These are phyloP conservation scores for Passer domesticus DNA, from an alignment of 2,113 vertebrate species.

Conservation along the genomic window DNA sequence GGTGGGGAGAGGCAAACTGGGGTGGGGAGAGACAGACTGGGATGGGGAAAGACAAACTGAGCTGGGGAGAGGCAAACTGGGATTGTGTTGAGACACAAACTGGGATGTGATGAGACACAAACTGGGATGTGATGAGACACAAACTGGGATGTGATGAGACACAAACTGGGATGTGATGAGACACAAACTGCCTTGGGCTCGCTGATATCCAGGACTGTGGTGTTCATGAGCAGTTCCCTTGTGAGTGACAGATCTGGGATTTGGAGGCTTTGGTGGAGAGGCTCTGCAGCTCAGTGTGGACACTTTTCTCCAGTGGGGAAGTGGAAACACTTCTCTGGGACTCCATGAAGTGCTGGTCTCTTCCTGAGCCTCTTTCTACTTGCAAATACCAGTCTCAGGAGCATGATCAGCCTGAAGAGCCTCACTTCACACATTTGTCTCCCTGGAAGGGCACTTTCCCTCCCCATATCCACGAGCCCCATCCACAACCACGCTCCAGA, in stretches of 20 bases:
- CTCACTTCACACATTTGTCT: background rate
- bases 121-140: background rate
- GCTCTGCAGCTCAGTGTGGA: background rate
- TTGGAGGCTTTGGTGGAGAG: background rate
- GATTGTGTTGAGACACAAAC: background rate
- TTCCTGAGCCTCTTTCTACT: background rate
- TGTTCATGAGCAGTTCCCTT: fast-evolving
- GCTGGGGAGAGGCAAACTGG: too few species aligned
- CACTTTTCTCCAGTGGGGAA: background rate
- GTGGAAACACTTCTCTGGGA: background rate
- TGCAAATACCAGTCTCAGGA: background rate
- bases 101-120: background rate
- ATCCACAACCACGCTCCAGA: background rate
- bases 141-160: background rate
- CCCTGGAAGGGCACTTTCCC: background rate
- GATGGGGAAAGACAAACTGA: too few species aligned
- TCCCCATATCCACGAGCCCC: background rate
- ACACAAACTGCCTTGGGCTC: background rate
- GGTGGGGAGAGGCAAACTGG: background rate
- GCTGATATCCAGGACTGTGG: background rate
- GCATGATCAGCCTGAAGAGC: background rate
- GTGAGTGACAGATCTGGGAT: background rate
- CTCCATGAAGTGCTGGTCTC: background rate
- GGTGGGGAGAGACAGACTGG: fast-evolving
- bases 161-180: background rate